Evolutionary conservation across 2,113 vertebrate genomes (phyloP).

Genomic region (Erythrocercus mccallii): DNA sequence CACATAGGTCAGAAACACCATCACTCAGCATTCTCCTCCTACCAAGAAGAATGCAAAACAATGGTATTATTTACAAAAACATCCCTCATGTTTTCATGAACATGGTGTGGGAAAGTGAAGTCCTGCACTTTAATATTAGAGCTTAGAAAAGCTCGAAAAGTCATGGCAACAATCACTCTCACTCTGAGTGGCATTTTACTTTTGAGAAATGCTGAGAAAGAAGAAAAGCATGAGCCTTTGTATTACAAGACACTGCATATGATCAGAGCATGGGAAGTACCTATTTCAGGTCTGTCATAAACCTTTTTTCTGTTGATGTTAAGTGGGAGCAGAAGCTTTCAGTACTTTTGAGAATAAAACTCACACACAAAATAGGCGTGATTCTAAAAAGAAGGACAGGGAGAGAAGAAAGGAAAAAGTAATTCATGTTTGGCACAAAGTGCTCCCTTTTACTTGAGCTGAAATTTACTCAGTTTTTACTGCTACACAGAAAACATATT

Average conservation of each 20-base stretch:
- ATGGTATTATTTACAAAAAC: no score
- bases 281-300: not conserved
- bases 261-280: not conserved
- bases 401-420: not conserved
- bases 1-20: no score
- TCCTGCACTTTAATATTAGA: no score
- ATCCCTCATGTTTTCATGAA: no score
- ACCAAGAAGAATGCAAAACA: no score
- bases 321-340: not conserved
- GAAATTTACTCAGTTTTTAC: conserved; percentile 6
- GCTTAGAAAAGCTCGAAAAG: no score
- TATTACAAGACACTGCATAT: not conserved
- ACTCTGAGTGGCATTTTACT: not conserved
- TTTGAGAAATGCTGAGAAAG: not conserved
- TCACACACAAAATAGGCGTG: not conserved
- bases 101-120: no score
- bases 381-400: not conserved
- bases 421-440: not conserved
- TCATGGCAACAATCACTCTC: no score
- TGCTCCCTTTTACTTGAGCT: not conserved
- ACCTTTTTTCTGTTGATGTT: not conserved
- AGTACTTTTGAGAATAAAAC: not conserved
- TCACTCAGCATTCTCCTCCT: no score
- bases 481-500: not conserved
- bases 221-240: not conserved